Evolutionary conservation across 2,888 invertebrate genomes (phyloP).

Genomic region (Herminia tarsipennalis): DNA sequence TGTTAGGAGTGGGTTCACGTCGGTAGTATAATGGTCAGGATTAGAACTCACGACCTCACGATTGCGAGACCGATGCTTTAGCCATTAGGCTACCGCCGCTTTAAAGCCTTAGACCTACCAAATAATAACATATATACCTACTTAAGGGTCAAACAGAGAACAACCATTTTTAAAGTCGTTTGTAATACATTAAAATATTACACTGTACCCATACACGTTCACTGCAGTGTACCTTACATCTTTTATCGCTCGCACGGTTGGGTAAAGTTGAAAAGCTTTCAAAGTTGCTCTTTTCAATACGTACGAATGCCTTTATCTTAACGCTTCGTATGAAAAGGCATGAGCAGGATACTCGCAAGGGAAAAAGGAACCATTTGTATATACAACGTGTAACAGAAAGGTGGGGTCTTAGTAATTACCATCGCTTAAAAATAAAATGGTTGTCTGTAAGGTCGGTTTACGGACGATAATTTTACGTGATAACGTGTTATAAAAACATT

Average conservation of each 20-base stretch:
- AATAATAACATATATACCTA: neutral
- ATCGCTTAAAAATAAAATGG: constrained; percentile 1
- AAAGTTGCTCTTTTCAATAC: constrained; percentile 39
- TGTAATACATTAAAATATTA: neutral
- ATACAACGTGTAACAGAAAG: no score
- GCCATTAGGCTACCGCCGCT: no score
- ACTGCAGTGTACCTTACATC: constrained; percentile 26
- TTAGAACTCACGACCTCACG: no score
- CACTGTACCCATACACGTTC: neutral
- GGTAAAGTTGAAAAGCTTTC: constrained; percentile 30
- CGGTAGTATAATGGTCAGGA: no score
- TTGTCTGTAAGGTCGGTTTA: neutral
- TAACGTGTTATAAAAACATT: no score
- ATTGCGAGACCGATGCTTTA: no score
- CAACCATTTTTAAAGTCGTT: neutral
- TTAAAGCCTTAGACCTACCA: no score
- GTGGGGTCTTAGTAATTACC: no score
- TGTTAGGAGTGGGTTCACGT: no score
- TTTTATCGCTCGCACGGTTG: constrained; percentile 38
- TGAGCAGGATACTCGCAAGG: constrained; percentile 4
- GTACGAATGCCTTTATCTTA: constrained; percentile 14
- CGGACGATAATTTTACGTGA: neutral
- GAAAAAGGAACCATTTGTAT: neutral
- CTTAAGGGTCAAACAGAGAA: neutral
- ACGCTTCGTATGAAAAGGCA: constrained; percentile 5